A percentile compares a stretch with the other conserved stretches of the same genome.
Conservation (phyloP, 2,888 invertebrate genomes). For the Eupithecia subumbrata region DNA sequence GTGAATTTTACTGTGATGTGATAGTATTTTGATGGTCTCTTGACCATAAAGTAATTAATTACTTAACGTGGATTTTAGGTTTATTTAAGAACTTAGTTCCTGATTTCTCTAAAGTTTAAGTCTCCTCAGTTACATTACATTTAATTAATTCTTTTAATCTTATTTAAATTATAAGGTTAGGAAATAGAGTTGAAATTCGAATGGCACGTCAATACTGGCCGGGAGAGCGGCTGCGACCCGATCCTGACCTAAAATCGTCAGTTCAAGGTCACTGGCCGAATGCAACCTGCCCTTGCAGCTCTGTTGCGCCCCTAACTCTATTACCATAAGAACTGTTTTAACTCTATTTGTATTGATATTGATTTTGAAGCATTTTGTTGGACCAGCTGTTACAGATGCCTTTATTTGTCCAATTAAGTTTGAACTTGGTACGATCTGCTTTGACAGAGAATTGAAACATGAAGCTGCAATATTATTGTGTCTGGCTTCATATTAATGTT, state of each 20-base stretch:
- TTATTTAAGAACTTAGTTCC: neutral
- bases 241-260: constrained; percentile 54
- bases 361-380: constrained; percentile 42
- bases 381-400: constrained; percentile 37
- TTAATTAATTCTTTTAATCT: neutral
- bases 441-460: constrained; percentile 15
- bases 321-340: constrained; percentile 22
- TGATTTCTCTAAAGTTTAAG: neutral
- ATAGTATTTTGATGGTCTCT: neutral
- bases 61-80: neutral
- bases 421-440: constrained; percentile 33
- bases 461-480: neutral
- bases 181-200: constrained; percentile 21
- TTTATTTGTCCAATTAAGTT: constrained; percentile 33
- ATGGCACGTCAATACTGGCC: constrained; percentile 9
- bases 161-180: neutral
- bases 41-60: neutral
- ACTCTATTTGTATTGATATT: constrained; percentile 20
- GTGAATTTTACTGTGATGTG: too few species aligned
- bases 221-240: constrained; percentile 47
- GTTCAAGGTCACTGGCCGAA: constrained; percentile 52
- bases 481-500: neutral
- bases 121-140: neutral
- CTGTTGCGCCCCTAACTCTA: constrained; percentile 21
- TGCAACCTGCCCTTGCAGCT: constrained; percentile 42